Conservation (phyloP, 2,113 vertebrate species). For the Columbina picui region DNA sequence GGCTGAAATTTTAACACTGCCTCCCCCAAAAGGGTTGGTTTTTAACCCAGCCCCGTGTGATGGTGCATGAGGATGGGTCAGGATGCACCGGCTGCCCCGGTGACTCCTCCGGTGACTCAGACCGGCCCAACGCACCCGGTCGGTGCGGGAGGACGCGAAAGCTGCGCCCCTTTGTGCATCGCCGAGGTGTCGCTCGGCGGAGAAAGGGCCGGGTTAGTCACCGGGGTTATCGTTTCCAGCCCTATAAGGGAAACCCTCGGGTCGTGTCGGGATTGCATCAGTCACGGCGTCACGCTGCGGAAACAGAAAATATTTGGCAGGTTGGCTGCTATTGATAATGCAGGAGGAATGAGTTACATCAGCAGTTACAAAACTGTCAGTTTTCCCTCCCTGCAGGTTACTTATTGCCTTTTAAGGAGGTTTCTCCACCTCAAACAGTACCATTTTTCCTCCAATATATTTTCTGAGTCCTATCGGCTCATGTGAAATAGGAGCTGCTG, state of each 20-base stretch:
- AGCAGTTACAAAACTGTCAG: not conserved
- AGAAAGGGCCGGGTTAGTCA: not conserved
- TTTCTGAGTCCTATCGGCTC: not conserved
- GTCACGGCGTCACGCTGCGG: not conserved
- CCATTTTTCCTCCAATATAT: fast-evolving
- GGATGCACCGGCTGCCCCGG: not conserved
- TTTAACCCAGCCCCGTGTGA: not conserved
- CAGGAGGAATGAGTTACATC: not conserved
- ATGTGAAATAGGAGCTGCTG: not conserved
- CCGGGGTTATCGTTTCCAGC: not conserved
- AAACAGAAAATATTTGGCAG: not conserved
- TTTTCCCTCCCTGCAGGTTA: not conserved
- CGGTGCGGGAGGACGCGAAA: not conserved
- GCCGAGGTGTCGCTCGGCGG: not conserved
- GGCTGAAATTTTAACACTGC: not conserved
- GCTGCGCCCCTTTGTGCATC: not conserved
- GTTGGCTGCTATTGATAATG: not conserved
- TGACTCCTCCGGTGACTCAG: slow-evolving; percentile 56
- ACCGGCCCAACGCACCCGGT: not conserved
- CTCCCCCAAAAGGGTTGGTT: fast-evolving
- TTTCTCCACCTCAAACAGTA: not conserved
- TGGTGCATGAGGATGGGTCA: not conserved
- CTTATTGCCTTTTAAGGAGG: not conserved
- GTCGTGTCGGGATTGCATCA: not conserved
- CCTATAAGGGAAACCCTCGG: not conserved